Evolutionary conservation across 2,797 vertebrate species (phyloP), one percentile per base, ranked within the genome.

Genomic region (Nasua narica): DNA sequence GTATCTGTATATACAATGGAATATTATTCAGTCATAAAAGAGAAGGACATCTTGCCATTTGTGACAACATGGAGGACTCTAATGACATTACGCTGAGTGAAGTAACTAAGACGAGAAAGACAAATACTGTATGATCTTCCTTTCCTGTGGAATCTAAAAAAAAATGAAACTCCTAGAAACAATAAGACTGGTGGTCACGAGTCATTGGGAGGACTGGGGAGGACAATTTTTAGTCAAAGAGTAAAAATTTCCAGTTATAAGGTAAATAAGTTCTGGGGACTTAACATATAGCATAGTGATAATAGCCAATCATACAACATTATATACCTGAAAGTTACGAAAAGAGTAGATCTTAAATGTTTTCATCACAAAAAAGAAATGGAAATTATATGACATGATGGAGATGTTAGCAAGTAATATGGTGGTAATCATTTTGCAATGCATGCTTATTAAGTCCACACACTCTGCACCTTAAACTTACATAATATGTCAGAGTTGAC

Each of bases 131-230:
- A 29, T 11, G 46, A 40, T 52, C 19, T n/a, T 32, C 25, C 37
- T 50, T 23, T 40, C 3, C 37, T 23, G 58, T 32, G 18, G n/a
- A 23, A 77, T 37, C 72, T 78, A 10, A 40, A 32, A 40, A 32
- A 89, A 37, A 2, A 18, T 8, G 32, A 46, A 40, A 29, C 72
- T 89, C 43, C 35, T 23, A 32, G 43, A 62, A 78, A 52, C 7
- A 52, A 32, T 4, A 11, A 32, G 46, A 27, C 35, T 23, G 43
- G 18, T 65, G 43, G 25, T 32, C 65, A 40, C 1, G 25, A 37
- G 43, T 8, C 11, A 1, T 0, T 40, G n/a, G 27, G 16, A 78
- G 19, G n/a, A 6, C 2, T 2, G 16, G 3, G 58, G 87, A 19
- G 27, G 43, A 7, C 35, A 78, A 7, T 40, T 15, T 0, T 10